Evolutionary conservation across 2,888 invertebrate species (phyloP), one percentile per base, ranked within the genome.

Genomic region (Plebejus melissa): DNA sequence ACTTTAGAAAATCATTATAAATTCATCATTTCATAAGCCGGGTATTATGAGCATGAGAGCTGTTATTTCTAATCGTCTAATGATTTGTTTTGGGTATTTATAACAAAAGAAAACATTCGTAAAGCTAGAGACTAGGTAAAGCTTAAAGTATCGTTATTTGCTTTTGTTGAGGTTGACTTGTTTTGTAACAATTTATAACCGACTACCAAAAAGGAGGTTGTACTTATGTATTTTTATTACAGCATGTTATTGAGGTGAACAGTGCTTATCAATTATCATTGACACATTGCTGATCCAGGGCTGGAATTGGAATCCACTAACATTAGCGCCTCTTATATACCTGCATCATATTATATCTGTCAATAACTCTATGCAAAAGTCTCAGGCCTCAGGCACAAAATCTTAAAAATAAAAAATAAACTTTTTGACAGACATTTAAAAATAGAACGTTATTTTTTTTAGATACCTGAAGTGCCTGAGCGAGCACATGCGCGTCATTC

Each of bases 401-500:
- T 46, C 32, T 32, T 32, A 32, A 32, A 32, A 32, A 32, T 46
- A 11, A 46, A 46, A 46, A 16, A 1, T n/a, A n/a, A 54, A 4
- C 16, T 16, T 9, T 13, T 54, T 54, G 16, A 54, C 16, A 54
- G 54, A 1, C 0, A 54, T 58, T 58, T 58, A n/a, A 58, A 58
- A 58, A 58, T 22, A 7, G 22, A 58, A 58, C 22, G n/a, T 58
- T 22, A 58, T 22, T 9, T 65, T 65, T 79, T 78, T 11, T 90
- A 96, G 96, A 85, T 97, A 98, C 87, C 89, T 98, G 83, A 95
- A 95, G 75, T 99, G 99, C 90, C 97, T 99, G 78, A 96, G 96
- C 81, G 96, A 97, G 84, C 96, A 98, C 87, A 98, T 99, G 98
- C 96, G 97, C 76, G 97, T 98, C 81, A 95, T 99, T 88, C 96